Percentiles rank a stretch among this genome's conserved stretches.
Conservation (phyloP, 2,797 vertebrate species). For the Cetoscarus ocellatus region DNA sequence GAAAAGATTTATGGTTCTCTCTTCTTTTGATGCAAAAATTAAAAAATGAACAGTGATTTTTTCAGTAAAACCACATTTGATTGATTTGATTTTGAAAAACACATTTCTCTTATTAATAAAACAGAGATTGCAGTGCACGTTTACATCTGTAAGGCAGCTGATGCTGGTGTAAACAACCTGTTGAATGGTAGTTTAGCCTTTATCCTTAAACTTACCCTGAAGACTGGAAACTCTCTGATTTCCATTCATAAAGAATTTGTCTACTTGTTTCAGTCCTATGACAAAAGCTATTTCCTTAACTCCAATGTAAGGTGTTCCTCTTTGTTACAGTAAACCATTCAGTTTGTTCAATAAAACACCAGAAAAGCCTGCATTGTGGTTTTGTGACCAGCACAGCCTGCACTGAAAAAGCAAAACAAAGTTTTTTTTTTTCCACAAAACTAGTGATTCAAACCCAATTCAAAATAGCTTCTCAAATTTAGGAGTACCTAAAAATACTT, state of each 20-base stretch:
- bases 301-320: too few species aligned
- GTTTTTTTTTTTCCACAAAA: neutral
- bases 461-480: neutral
- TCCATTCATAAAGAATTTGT: too few species aligned
- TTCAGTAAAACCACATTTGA: neutral
- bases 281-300: too few species aligned
- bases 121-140: too few species aligned
- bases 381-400: too few species aligned
- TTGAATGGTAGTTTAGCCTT: neutral
- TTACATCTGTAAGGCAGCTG: neutral
- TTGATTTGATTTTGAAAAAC: neutral
- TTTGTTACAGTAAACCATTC: neutral
- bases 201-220: neutral
- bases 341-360: neutral
- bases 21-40: too few species aligned
- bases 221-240: neutral
- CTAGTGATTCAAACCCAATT: neutral
- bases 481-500: constrained; percentile 38
- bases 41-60: neutral
- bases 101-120: neutral
- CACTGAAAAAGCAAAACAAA: neutral
- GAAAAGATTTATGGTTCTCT: too few species aligned
- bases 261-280: too few species aligned
- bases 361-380: too few species aligned
- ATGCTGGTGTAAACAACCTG: neutral